Percentiles rank a stretch among this genome's conserved stretches.
These are phyloP conservation scores for Halictus quadricinctus DNA, from an alignment of 2,888 invertebrate species.

Conservation along the genomic window DNA sequence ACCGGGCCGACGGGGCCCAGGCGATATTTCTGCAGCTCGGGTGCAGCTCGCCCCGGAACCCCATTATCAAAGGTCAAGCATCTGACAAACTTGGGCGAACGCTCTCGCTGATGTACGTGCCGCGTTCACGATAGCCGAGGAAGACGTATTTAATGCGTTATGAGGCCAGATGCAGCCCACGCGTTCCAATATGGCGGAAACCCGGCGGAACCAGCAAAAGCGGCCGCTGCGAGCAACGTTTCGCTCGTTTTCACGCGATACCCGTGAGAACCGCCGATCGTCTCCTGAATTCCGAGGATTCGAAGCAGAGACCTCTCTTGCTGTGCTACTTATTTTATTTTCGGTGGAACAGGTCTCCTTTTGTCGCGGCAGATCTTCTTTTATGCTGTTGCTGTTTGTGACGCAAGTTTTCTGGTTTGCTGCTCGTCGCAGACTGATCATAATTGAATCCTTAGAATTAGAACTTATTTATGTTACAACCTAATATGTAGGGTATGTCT, in stretches of 20 bases:
- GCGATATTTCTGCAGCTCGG: constrained; percentile 45
- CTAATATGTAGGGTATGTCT: not conserved
- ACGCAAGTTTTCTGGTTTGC: not conserved
- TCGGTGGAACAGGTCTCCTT: not conserved
- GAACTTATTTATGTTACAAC: not conserved
- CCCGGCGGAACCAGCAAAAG: not conserved
- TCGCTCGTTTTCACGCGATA: constrained; percentile 14
- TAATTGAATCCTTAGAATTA: not conserved
- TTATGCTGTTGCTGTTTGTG: not conserved
- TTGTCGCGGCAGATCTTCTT: not conserved
- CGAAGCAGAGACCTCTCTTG: not conserved
- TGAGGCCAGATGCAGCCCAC: constrained; percentile 26
- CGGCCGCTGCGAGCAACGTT: not conserved
- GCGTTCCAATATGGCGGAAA: constrained; percentile 15
- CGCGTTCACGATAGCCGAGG: constrained; percentile 38
- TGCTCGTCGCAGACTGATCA: accelerated
- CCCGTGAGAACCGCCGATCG: constrained; percentile 19
- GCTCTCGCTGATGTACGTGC: constrained; percentile 39
- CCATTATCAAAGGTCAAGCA: constrained; percentile 55
- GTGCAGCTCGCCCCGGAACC: constrained; percentile 39
- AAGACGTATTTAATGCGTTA: constrained; percentile 37
- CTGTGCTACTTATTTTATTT: not conserved
- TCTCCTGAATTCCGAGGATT: constrained; percentile 2
- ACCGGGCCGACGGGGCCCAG: not conserved
- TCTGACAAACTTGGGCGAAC: constrained; percentile 44